Percentiles rank a stretch among this genome's conserved stretches.
These are phyloP conservation scores for Atopsyche davidsoni DNA, from an alignment of 1,140 invertebrate genomes.

Conservation along the genomic window DNA sequence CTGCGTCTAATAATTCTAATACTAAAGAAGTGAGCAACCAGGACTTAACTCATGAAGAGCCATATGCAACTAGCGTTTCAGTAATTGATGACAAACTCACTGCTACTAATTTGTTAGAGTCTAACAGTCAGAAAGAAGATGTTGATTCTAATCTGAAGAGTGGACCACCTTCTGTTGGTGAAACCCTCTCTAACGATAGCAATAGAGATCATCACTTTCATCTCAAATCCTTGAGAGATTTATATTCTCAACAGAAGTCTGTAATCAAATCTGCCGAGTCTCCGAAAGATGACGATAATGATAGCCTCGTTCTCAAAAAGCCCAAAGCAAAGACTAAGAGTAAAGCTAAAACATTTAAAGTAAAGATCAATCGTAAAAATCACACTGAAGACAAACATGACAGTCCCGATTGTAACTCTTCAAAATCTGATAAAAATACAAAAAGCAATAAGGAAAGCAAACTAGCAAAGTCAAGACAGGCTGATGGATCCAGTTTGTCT, in stretches of 20 bases:
- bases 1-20: no score
- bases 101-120: no score
- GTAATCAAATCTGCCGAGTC: background rate
- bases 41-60: no score
- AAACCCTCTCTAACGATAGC: no score
- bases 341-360: slow-evolving; percentile 8
- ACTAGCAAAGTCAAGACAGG: background rate
- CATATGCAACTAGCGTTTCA: no score
- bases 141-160: no score
- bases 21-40: no score
- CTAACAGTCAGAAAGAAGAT: no score
- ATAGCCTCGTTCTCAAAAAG: background rate
- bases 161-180: no score
- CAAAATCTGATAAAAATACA: background rate
- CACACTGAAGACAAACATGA: background rate
- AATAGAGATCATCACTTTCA: slow-evolving; percentile 6
- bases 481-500: background rate
- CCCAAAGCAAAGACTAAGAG: background rate
- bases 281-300: background rate
- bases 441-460: slow-evolving; percentile 4
- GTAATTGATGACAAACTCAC: no score
- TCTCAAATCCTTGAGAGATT: slow-evolving; percentile 3
- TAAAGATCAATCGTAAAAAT: slow-evolving; percentile 11
- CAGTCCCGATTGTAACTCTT: background rate
- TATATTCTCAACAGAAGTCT: no score